Conservation (phyloP, 2,888 invertebrate species). For the Apamea anceps region DNA sequence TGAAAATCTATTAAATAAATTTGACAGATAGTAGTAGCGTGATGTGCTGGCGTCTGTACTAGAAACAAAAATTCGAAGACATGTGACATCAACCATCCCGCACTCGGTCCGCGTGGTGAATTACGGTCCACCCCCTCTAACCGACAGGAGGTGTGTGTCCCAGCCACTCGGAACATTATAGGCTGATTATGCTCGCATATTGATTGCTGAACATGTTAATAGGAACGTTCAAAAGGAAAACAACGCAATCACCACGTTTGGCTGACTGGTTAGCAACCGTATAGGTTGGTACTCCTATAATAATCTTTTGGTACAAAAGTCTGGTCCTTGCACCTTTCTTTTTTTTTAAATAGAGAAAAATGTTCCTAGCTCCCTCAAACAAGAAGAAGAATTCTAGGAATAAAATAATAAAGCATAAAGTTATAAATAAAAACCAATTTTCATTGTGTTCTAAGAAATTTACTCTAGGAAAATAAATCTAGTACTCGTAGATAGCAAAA, state of each 20-base stretch:
- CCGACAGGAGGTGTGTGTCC: background rate
- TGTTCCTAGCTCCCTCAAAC: background rate
- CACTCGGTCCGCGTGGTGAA: background rate
- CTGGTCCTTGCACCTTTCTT: background rate
- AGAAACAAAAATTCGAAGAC: background rate
- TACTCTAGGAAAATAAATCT: background rate
- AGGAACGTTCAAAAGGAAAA: background rate
- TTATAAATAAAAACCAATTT: background rate
- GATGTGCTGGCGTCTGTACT: background rate
- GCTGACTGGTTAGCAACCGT: background rate
- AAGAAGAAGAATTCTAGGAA: background rate
- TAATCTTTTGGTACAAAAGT: background rate
- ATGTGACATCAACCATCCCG: background rate
- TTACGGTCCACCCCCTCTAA: background rate
- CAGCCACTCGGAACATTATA: background rate
- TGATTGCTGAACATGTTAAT: background rate
- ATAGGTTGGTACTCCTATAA: background rate
- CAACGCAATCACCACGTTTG: background rate
- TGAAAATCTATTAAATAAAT: too few relatives aligned
- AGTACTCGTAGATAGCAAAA: background rate
- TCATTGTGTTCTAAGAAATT: background rate
- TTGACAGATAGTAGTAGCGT: too few relatives aligned
- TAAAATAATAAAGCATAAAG: background rate
- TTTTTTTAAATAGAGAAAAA: background rate
- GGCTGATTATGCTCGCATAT: background rate